These are phyloP conservation scores for Malacoctenus gilli DNA, from an alignment of 2,797 vertebrate genomes.

Conservation along the genomic window DNA sequence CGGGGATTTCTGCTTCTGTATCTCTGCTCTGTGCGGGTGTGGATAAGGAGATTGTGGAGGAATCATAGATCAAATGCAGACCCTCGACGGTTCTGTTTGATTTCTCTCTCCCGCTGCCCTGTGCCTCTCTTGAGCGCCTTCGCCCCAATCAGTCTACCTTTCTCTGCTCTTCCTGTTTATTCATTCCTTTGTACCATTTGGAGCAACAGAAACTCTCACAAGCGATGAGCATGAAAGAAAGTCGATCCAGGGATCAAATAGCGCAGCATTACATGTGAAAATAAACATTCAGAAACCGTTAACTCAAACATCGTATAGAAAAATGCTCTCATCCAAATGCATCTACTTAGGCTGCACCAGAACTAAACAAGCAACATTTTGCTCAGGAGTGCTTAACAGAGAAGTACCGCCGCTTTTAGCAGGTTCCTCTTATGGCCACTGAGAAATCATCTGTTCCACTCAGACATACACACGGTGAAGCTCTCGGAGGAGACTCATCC, in stretches of 20 bases:
- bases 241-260: conserved; percentile 3
- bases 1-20: conserved; percentile 41
- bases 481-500: conserved; percentile 54
- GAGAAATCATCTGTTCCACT: conserved; percentile 57
- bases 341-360: conserved; percentile 1
- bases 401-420: conserved; percentile 44
- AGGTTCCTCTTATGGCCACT: conserved; percentile 47
- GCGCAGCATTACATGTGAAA: background rate
- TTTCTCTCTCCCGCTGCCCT: too few species aligned
- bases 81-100: conserved; percentile 26
- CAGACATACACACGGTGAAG: conserved; percentile 29
- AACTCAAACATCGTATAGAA: background rate
- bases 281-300: background rate
- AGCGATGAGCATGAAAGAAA: conserved; percentile 6
- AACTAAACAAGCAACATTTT: conserved; percentile 32
- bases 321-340: background rate
- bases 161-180: conserved; percentile 51
- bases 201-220: conserved; percentile 15
- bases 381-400: conserved; percentile 39
- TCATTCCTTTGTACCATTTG: conserved; percentile 24
- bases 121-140: conserved; percentile 20
- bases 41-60: conserved; percentile 35
- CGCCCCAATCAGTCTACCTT: conserved; percentile 14
- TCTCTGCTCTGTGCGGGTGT: conserved; percentile 32
- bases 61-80: conserved; percentile 51